phyloP scores from a whole-genome alignment of 2,888 invertebrate genomes.

The Trisateles emortualis region DNA sequence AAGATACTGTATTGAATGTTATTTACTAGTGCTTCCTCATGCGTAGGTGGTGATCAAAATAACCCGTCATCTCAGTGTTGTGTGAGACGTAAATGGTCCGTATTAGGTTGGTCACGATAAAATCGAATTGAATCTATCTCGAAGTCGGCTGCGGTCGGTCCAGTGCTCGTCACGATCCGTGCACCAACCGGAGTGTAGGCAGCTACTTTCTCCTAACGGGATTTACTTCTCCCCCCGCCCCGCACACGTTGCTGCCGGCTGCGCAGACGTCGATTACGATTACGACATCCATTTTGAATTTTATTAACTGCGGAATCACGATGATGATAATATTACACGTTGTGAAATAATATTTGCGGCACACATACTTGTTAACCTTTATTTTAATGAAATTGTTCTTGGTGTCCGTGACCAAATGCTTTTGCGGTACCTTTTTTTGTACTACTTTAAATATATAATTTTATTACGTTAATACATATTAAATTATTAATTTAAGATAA shows the following conservation, averaged over 20 bases:
- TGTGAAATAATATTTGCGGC: slow-evolving; percentile 62
- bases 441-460: slow-evolving; percentile 20
- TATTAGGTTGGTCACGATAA: slow-evolving; percentile 63
- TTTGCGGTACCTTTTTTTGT: slow-evolving; percentile 20
- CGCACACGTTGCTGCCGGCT: slow-evolving; percentile 49
- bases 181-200: slow-evolving; percentile 72
- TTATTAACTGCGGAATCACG: slow-evolving; percentile 72
- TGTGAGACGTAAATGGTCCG: slow-evolving; percentile 49
- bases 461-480: background rate
- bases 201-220: slow-evolving; percentile 87
- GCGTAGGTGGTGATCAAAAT: slow-evolving; percentile 50
- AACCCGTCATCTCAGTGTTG: slow-evolving; percentile 46
- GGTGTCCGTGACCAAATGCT: slow-evolving; percentile 24
- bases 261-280: slow-evolving; percentile 66
- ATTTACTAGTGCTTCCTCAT: slow-evolving; percentile 19
- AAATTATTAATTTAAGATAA: background rate
- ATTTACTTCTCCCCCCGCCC: slow-evolving; percentile 61
- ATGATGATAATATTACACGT: slow-evolving; percentile 62
- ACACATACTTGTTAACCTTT: slow-evolving; percentile 52
- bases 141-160: slow-evolving; percentile 66
- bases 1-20: slow-evolving; percentile 13
- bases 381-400: slow-evolving; percentile 46
- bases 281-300: slow-evolving; percentile 77
- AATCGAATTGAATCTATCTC: slow-evolving; percentile 69
- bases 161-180: slow-evolving; percentile 70